Evolutionary conservation across 2,113 vertebrate species (phyloP).

Genomic region (Phyllopteryx taeniolatus): DNA sequence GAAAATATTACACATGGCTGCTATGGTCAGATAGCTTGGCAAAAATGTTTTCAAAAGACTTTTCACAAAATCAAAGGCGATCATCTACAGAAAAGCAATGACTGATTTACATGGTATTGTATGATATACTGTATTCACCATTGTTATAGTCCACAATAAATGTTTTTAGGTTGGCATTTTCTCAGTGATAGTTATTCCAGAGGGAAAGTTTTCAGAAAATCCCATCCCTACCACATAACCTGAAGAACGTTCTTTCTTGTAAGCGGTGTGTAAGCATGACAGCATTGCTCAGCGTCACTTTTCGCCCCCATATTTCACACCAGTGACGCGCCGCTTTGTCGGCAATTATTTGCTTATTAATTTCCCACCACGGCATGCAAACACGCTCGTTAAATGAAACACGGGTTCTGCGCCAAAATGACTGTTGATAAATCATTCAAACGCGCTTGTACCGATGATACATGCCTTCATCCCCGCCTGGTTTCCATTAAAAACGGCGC

Average conservation of each 20-base stretch:
- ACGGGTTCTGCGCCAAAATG: conserved; percentile 62
- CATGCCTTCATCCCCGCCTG: conserved; percentile 26
- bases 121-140: too few relatives aligned
- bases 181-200: too few relatives aligned
- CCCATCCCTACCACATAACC: neutral
- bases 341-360: conserved; percentile 73
- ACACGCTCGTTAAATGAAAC: conserved; percentile 66
- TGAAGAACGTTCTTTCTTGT: neutral
- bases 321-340: conserved; percentile 47
- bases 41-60: too few relatives aligned
- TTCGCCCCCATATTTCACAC: conserved; percentile 49
- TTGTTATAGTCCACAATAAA: too few relatives aligned
- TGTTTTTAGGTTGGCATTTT: too few relatives aligned
- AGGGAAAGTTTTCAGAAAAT: neutral
- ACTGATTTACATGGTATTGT: too few relatives aligned
- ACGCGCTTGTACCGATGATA: conserved; percentile 57
- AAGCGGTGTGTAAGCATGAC: neutral
- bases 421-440: conserved; percentile 69
- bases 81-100: too few relatives aligned
- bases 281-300: conserved; percentile 36
- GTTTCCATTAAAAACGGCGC: conserved; percentile 45
- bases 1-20: too few relatives aligned
- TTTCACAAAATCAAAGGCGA: too few relatives aligned
- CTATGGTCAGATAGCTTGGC: too few relatives aligned
- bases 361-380: conserved; percentile 67